Conservation (phyloP, 2,797 vertebrate species). For the Macrochelys suwanniensis region DNA sequence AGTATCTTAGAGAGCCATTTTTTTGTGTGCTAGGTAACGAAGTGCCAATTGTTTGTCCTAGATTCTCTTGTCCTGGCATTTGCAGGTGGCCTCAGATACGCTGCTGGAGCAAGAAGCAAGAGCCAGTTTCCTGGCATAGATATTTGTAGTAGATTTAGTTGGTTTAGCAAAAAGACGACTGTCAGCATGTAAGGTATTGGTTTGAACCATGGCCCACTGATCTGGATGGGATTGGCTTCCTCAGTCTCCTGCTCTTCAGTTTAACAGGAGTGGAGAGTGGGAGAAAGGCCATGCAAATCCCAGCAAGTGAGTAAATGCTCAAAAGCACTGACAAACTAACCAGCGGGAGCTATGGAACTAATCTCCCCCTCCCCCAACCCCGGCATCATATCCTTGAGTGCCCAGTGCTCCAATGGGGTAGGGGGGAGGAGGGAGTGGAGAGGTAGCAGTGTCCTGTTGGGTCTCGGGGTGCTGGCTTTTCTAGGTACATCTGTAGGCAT, state of each 20-base stretch:
- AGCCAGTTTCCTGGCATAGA: not conserved
- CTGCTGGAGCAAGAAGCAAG: not conserved
- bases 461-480: not conserved
- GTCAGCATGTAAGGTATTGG: not conserved
- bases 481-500: not conserved
- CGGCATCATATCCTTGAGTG: rapidly evolving
- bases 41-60: not conserved
- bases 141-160: not conserved
- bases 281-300: not conserved
- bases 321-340: not conserved
- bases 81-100: not conserved
- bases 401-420: not conserved
- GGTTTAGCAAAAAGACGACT: not conserved
- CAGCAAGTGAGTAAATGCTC: no score
- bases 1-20: not conserved
- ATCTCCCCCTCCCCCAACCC: rapidly evolving
- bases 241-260: not conserved
- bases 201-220: no score
- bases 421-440: not conserved
- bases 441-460: no score
- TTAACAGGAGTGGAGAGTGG: not conserved
- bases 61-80: not conserved
- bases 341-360: not conserved
- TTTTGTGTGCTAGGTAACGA: not conserved
- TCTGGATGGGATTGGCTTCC: not conserved